Evolutionary conservation across 23 tunicate species (phyloP).

Genomic region (Ascidia mentula): DNA sequence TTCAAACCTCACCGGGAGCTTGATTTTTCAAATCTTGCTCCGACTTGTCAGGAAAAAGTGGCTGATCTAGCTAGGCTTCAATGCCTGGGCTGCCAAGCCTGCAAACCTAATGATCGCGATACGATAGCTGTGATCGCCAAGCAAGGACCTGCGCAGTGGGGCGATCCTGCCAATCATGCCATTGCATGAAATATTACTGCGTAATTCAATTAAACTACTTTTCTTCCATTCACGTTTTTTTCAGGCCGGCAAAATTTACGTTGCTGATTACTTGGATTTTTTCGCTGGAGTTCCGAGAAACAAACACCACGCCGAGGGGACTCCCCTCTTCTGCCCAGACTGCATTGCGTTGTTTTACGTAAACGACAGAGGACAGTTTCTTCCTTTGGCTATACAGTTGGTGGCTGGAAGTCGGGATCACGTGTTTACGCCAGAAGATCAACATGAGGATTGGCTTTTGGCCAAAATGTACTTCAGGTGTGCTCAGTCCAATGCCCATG

Average conservation of each 20-base stretch:
- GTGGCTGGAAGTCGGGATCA: constrained; percentile 30
- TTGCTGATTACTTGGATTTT: neutral
- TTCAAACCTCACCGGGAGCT: too few relatives aligned
- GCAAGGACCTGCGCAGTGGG: too few relatives aligned
- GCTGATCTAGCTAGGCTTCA: too few relatives aligned
- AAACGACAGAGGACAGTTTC: constrained; percentile 20
- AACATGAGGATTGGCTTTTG: constrained; percentile 44
- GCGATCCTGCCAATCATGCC: too few relatives aligned
- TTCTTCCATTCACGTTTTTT: neutral
- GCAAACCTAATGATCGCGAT: too few relatives aligned
- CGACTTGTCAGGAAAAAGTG: too few relatives aligned
- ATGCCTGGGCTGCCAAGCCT: too few relatives aligned
- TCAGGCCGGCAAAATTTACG: constrained; percentile 10
- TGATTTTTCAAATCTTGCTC: too few relatives aligned
- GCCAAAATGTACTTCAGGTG: constrained; percentile 63
- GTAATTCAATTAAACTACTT: too few relatives aligned
- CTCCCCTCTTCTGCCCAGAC: neutral
- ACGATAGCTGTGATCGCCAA: too few relatives aligned
- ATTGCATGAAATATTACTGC: too few relatives aligned
- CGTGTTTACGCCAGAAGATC: constrained; percentile 37
- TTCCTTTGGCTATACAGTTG: constrained; percentile 54
- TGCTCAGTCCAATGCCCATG: constrained; percentile 17
- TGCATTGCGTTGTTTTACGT: constrained; percentile 35
- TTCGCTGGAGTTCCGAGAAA: neutral
- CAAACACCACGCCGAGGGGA: neutral